phyloP scores from a whole-genome alignment of 2,113 vertebrate species.

The Ursus arctos region DNA sequence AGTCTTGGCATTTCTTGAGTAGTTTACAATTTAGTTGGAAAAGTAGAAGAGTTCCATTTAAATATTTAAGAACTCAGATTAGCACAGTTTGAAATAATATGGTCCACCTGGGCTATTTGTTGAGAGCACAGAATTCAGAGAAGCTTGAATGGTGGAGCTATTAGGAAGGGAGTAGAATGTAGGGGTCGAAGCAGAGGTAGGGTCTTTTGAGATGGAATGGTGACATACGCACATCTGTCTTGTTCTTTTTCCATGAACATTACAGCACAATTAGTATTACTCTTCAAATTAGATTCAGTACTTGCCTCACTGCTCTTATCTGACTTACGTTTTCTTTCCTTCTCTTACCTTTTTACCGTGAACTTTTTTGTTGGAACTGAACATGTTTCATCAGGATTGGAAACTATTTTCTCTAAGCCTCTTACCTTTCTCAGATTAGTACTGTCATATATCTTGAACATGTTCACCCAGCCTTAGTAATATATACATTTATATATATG shows the following conservation, averaged over 20 bases:
- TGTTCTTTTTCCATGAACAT: neutral
- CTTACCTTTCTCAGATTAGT: constrained; percentile 8
- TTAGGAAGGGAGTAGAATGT: neutral
- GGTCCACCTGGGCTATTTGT: neutral
- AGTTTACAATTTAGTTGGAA: neutral
- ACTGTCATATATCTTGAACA: neutral
- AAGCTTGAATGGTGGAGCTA: neutral
- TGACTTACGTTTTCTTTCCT: neutral
- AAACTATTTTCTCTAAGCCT: neutral
- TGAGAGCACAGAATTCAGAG: neutral
- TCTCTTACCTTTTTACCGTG: neutral
- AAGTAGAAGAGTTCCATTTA: neutral
- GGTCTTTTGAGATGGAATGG: neutral
- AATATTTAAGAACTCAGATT: constrained; percentile 13
- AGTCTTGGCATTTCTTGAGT: neutral
- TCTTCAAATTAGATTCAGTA: neutral
- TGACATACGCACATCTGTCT: neutral
- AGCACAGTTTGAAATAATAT: neutral
- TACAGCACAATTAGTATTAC: neutral
- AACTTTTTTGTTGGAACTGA: neutral
- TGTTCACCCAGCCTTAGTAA: neutral
- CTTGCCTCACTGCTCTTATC: neutral
- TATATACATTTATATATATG: neutral
- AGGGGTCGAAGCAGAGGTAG: neutral
- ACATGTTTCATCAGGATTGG: neutral